Evolutionary conservation across 2,113 vertebrate genomes (phyloP), one percentile per base, ranked within the genome.

Genomic region (Anseranas semipalmata): DNA sequence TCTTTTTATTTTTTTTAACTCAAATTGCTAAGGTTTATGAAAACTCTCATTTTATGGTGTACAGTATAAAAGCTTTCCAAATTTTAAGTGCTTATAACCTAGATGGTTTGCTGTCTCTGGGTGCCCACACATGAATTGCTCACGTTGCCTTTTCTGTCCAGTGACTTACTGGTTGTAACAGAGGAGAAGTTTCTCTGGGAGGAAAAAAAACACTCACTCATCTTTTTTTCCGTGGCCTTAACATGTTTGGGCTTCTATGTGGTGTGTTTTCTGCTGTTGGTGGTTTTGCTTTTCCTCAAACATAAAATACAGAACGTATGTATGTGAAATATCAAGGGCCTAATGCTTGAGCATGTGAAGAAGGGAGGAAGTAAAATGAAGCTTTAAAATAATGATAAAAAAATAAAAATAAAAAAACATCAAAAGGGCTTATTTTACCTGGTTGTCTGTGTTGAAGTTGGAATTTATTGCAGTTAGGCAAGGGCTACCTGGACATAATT

Each of bases 151-250:
- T 75, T 75, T 79, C 27, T 79, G 19, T 55, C 22, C 12, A 37
- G 27, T 62, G 66, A 43, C 35, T 53, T 85, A 35, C 0, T 46
- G 28, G 4, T 56, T 68, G 3, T 39, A 53, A 83, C 43, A 72
- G 33, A 79, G 52, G 21, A 52, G 43, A 48, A 28, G 12, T 43
- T 79, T 43, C 8, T 52, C 32, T 52, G 15, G 17, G n/a, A 75
- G 43, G 20, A 28, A 30, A 60, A 90, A 63, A 62, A 41, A 27
- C n/a, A 5, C 0, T 5, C 8, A n/a, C n/a, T n/a, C n/a, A 18
- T 56, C 2, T 22, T 53, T 6, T 70, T 39, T 58, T 5, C 28
- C 5, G 0, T 59, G 30, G 4, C 19, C 2, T 0, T 48, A n/a
- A 48, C 5, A 16, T 20, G 9, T 70, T 63, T 80, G 39, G 3